phyloP scores from a whole-genome alignment of 2,113 vertebrate species.

The Cygnus atratus region DNA sequence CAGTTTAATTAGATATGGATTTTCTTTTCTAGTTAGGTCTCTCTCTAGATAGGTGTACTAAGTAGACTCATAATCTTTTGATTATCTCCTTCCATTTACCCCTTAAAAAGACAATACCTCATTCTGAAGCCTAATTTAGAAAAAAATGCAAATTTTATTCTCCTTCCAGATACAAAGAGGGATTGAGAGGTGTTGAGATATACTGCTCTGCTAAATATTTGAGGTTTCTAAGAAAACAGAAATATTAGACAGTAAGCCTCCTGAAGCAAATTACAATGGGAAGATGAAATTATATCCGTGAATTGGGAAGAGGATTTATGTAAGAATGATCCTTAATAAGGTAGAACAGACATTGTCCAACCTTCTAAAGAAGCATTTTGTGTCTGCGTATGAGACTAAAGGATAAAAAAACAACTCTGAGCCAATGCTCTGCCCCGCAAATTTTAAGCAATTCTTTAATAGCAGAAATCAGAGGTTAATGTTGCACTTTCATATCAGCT shows the following conservation, averaged over 20 bases:
- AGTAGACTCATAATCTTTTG: constrained; percentile 47
- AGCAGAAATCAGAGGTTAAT: not conserved
- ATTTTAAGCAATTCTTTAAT: not conserved
- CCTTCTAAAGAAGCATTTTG: not conserved
- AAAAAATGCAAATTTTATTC: not conserved
- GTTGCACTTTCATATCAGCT: not conserved
- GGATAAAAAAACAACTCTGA: not conserved
- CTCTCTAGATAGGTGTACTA: constrained; percentile 20
- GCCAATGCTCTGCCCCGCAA: not conserved
- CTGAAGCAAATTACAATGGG: not conserved
- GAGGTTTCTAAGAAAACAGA: not conserved
- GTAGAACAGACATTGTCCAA: not conserved
- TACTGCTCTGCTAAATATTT: constrained; percentile 3
- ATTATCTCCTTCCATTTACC: constrained; percentile 34
- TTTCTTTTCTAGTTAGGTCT: constrained; percentile 51
- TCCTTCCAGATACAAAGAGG: not conserved
- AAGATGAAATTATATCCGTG: not conserved
- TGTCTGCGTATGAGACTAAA: not conserved
- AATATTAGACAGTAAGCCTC: not conserved
- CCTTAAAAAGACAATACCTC: constrained; percentile 29
- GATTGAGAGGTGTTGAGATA: not conserved
- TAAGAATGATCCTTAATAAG: not conserved
- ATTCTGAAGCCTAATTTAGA: constrained; percentile 45
- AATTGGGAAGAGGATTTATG: constrained; percentile 20
- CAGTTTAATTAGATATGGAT: constrained; percentile 65